Base-by-base conservation (phyloP, 2,113 vertebrate species). In the Bombycilla garrulus region DNA sequence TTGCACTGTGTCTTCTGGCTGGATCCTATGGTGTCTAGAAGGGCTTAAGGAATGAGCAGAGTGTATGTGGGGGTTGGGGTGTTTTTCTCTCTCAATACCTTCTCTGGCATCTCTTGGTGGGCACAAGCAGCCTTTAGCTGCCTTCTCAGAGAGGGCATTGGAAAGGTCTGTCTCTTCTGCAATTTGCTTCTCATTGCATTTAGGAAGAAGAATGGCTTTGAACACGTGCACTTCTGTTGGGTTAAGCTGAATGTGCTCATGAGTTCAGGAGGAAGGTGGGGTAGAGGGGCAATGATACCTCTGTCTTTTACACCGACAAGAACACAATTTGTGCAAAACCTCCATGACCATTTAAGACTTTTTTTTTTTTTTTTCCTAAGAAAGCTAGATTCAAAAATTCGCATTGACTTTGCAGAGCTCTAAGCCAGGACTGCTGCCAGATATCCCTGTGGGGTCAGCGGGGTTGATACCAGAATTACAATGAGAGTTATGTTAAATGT, bases 401-500 rank as follows among this genome's bases (percentile, higher is more conserved):
- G 24, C 10, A 22, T 7, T 42, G 45, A 45, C 18, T 53, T 61
- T 58, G 66, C 22, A 69, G 42, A 73, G 4, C 12, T 76, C 53
- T 73, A 45, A 86, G 42, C 14, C n/a, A 53, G 66, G 19, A 61
- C 4, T 3, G 1, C 25, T 61, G 22, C 18, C 79, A 57, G 17
- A 10, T 57, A 53, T 23, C n/a, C 23, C 26, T 15, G 31, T 0
- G 2, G 47, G 42, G 5, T 50, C 28, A 50, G 15, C 15, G 12
- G 16, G 18, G 11, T 35, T 80, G 62, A 28, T 62, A 26, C 11
- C 13, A 61, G 54, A 82, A 69, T 70, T 80, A 57, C 22, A 6
- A 0, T 50, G 57, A 36, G 50, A 86, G 13, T 65, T 85, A 38
- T 0, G 1, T 18, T 48, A 48, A 65, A 69, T 26, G 23, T 0